phyloP scores from a whole-genome alignment of 2,888 invertebrate species.

The Venusia cambrica region DNA sequence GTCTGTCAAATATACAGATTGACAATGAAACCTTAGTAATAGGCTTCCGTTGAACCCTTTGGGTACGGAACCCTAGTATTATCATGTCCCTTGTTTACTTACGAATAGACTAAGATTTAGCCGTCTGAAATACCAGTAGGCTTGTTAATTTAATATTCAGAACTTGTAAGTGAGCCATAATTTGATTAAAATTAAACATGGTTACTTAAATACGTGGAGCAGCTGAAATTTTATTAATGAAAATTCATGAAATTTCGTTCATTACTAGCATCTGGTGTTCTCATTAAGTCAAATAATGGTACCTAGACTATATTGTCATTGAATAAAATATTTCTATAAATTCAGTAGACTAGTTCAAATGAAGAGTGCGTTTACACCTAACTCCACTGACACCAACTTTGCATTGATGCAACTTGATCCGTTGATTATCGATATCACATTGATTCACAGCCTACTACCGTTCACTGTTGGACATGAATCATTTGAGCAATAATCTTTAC shows the following conservation, averaged over 20 bases:
- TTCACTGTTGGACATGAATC: no score
- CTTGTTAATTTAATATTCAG: conserved; percentile 12
- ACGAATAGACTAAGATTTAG: no score
- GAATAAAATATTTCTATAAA: conserved; percentile 3
- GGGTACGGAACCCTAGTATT: no score
- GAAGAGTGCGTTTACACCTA: background rate
- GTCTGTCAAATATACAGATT: no score
- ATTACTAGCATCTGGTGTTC: conserved; percentile 8
- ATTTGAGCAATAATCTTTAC: no score
- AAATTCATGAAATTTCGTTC: conserved; percentile 12
- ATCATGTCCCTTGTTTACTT: no score
- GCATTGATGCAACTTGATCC: background rate
- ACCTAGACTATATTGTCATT: conserved; percentile 2
- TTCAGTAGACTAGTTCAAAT: no score
- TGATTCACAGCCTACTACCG: no score
- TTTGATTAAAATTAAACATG: conserved; percentile 13
- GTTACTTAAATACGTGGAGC: conserved; percentile 14
- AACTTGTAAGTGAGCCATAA: conserved; percentile 6
- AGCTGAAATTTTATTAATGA: conserved; percentile 14
- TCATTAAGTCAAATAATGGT: conserved; percentile 10
- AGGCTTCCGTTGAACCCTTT: conserved; percentile 11
- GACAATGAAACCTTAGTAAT: no score
- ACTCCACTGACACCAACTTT: background rate
- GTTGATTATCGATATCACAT: no score
- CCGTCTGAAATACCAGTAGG: no score